Evolutionary conservation across 2,113 vertebrate genomes (phyloP).

Genomic region (Semnornis frantzii): DNA sequence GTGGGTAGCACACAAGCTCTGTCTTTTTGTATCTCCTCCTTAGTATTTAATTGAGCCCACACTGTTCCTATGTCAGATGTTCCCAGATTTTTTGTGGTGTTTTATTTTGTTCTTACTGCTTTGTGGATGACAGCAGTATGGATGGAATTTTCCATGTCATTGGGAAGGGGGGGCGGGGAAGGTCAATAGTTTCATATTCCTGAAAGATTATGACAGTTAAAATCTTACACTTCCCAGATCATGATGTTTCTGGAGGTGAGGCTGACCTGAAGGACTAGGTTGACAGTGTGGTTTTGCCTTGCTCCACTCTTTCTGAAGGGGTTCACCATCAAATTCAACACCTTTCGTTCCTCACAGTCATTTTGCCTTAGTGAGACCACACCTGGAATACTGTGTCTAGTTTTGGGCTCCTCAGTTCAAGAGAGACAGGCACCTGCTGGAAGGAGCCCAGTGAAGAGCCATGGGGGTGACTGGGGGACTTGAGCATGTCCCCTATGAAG

Average conservation of each 20-base stretch:
- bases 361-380: neutral
- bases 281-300: neutral
- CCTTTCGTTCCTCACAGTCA: neutral
- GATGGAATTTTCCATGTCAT: neutral
- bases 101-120: neutral
- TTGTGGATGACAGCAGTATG: neutral
- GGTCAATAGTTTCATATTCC: neutral
- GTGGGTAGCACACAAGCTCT: neutral
- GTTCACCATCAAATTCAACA: accelerated
- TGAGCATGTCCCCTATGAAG: no score
- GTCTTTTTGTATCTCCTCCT: neutral
- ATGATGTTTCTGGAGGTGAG: neutral
- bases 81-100: no score
- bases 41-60: neutral
- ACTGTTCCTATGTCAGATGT: neutral
- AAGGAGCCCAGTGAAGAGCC: no score
- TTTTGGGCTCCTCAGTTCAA: no score
- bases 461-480: no score
- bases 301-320: neutral
- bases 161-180: neutral
- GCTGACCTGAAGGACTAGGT: neutral
- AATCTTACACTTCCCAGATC: neutral
- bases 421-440: no score
- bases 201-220: neutral
- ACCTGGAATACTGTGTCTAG: no score